phyloP scores from a whole-genome alignment of 1,140 invertebrate species.

The Mercenaria mercenaria region DNA sequence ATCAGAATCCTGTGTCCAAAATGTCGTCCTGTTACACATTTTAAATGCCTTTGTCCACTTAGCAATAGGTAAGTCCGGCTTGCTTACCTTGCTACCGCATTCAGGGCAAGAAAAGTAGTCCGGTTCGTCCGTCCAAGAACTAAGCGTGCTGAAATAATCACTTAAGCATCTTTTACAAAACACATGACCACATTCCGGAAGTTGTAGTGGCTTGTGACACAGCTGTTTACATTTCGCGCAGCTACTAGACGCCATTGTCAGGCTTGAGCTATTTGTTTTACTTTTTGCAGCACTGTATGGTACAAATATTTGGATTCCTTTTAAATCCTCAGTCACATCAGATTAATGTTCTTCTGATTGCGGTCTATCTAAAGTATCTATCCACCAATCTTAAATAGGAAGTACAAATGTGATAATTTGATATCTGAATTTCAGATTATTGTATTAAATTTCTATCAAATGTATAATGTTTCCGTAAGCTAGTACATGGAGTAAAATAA shows the following conservation, averaged over 20 bases:
- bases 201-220: slow-evolving; percentile 20
- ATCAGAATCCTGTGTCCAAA: neutral
- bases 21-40: neutral
- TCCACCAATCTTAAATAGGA: too few species aligned
- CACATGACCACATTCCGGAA: slow-evolving; percentile 38
- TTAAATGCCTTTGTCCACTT: slow-evolving; percentile 38
- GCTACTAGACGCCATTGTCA: neutral
- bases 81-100: neutral
- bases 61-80: neutral
- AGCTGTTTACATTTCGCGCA: slow-evolving; percentile 6
- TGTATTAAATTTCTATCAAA: too few species aligned
- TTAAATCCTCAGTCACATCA: neutral
- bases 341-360: too few species aligned
- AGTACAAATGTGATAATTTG: too few species aligned
- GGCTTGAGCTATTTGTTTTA: neutral
- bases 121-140: neutral
- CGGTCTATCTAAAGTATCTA: too few species aligned
- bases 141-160: neutral
- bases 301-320: neutral
- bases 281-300: neutral
- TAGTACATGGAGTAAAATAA: too few species aligned
- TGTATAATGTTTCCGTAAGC: too few species aligned
- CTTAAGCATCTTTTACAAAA: slow-evolving; percentile 38
- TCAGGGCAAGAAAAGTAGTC: neutral
- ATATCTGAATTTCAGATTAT: too few species aligned